These are phyloP conservation scores for Plagodis pulveraria DNA, from an alignment of 2,888 invertebrate species.

Conservation along the genomic window DNA sequence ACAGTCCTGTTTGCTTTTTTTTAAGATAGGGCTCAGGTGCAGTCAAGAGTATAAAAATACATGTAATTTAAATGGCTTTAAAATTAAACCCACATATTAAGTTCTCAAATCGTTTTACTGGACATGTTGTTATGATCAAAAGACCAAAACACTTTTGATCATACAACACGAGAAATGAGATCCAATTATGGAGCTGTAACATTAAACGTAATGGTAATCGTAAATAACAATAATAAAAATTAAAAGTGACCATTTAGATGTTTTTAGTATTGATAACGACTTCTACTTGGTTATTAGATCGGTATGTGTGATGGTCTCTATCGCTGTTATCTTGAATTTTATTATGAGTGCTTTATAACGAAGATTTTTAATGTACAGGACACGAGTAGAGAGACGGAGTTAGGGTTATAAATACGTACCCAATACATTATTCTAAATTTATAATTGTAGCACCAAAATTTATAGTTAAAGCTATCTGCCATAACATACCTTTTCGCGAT, in stretches of 20 bases:
- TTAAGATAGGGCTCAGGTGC: too few species aligned
- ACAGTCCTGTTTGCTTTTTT: too few species aligned
- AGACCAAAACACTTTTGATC: conserved; percentile 26
- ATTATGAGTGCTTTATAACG: conserved; percentile 62
- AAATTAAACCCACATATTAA: too few species aligned
- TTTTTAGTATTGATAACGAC: conserved; percentile 54
- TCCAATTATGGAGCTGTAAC: conserved; percentile 62
- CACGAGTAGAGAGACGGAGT: conserved; percentile 17
- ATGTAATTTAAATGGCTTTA: too few species aligned
- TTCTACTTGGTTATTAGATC: conserved; percentile 48
- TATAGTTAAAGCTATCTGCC: too few species aligned
- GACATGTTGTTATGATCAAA: conserved; percentile 22
- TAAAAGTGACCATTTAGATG: conserved; percentile 65
- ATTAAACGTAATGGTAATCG: conserved; percentile 50
- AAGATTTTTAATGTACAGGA: conserved; percentile 41
- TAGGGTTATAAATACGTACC: too few species aligned
- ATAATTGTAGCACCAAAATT: too few species aligned
- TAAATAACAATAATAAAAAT: conserved; percentile 62
- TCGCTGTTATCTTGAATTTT: conserved; percentile 60
- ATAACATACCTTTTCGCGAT: too few species aligned
- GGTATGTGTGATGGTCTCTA: conserved; percentile 48
- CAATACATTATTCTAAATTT: too few species aligned
- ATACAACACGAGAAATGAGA: conserved; percentile 41
- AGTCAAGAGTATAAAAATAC: background rate
- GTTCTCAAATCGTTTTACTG: background rate